A percentile compares a stretch with the other conserved stretches of the same genome.
phyloP scores from a whole-genome alignment of 2,888 invertebrate genomes.

The Drosophila mulleri region DNA sequence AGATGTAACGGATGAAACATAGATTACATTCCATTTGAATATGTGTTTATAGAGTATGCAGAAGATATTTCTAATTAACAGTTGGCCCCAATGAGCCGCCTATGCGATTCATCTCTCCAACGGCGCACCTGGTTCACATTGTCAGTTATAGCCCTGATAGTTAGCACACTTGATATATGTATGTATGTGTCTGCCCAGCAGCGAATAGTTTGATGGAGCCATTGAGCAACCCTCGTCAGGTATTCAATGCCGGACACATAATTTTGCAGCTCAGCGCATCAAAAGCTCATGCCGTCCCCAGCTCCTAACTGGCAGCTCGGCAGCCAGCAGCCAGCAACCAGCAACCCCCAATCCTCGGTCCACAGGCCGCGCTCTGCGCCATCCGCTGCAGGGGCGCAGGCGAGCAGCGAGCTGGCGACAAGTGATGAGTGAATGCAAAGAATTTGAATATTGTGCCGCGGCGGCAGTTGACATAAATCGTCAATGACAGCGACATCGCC shows the following conservation, averaged over 20 bases:
- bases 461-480: conserved; percentile 83
- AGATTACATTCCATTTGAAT: neutral
- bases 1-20: too few species aligned
- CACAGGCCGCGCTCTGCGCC: neutral
- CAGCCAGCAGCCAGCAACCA: conserved; percentile 22
- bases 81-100: neutral
- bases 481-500: conserved; percentile 83
- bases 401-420: conserved; percentile 58
- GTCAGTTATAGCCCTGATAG: neutral
- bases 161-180: neutral
- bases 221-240: conserved; percentile 57
- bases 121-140: neutral
- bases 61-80: too few species aligned
- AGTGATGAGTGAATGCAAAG: conserved; percentile 82
- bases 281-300: conserved; percentile 48
- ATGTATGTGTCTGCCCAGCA: neutral
- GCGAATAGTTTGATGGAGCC: neutral
- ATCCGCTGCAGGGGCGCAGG: conserved; percentile 24
- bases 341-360: conserved; percentile 19
- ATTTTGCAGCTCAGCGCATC: conserved; percentile 60
- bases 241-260: conserved; percentile 60
- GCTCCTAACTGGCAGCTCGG: conserved; percentile 16
- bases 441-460: conserved; percentile 83
- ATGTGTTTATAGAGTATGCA: neutral
- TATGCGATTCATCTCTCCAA: neutral